These are phyloP conservation scores for Protomyctophum bolini DNA, from an alignment of 2,113 vertebrate species.

Conservation along the genomic window DNA sequence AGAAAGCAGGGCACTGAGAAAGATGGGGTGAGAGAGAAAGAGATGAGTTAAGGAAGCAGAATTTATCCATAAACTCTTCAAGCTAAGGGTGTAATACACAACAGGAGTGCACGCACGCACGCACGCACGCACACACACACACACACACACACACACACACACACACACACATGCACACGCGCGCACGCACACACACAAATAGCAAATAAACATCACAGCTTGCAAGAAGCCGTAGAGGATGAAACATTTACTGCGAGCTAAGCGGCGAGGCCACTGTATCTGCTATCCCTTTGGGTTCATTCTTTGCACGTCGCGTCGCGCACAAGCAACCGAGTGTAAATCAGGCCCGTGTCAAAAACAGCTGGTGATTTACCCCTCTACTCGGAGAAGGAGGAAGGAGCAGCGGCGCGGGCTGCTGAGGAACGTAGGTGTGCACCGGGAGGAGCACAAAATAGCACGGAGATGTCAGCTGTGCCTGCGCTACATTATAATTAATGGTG, in stretches of 20 bases:
- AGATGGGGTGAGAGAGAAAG: background rate
- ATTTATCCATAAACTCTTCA: constrained; percentile 62
- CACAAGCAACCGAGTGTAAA: too few species aligned
- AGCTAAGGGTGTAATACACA: constrained; percentile 62
- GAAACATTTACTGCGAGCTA: background rate
- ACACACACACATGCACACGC: background rate
- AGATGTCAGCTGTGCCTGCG: too few species aligned
- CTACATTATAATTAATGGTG: too few species aligned
- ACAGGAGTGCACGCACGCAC: constrained; percentile 35
- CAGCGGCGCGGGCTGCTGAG: too few species aligned
- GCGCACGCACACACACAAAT: background rate
- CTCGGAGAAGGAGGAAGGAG: too few species aligned
- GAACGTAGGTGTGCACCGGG: too few species aligned
- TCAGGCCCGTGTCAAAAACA: too few species aligned
- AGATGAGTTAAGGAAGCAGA: constrained; percentile 47
- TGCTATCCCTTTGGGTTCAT: background rate
- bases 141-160: constrained; percentile 5
- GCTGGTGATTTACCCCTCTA: too few species aligned
- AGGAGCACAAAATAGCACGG: too few species aligned
- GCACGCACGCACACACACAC: constrained; percentile 16
- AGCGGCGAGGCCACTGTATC: background rate
- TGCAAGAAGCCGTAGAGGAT: background rate
- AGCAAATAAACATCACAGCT: constrained; percentile 35
- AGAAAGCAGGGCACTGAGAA: background rate
- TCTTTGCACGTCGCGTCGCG: background rate